Evolutionary conservation across 2,797 vertebrate species (phyloP).

Genomic region (Cottoperca gobio): DNA sequence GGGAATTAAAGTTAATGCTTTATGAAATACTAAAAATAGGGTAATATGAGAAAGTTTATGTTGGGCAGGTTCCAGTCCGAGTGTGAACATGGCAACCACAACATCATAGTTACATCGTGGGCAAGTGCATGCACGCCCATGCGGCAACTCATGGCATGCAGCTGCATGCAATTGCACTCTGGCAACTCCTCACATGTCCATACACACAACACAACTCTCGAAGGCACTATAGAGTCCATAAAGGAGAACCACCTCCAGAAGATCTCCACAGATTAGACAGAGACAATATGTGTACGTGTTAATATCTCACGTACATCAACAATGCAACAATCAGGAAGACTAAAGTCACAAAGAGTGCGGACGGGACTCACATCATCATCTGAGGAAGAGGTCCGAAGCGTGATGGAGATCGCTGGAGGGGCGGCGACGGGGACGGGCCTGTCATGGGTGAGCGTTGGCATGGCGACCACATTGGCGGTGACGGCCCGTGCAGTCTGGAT

Average conservation of each 20-base stretch:
- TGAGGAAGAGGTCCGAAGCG: slow-evolving; percentile 67
- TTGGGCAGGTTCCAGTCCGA: slow-evolving; percentile 38
- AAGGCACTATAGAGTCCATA: slow-evolving; percentile 15
- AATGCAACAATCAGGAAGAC: background rate
- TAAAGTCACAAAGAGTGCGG: background rate
- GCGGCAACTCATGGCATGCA: slow-evolving; percentile 2
- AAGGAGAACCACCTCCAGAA: slow-evolving; percentile 30
- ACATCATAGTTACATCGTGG: slow-evolving; percentile 31
- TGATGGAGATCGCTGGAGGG: slow-evolving; percentile 65
- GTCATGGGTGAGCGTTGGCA: slow-evolving; percentile 82
- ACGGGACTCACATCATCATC: slow-evolving; percentile 91
- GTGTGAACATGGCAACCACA: slow-evolving; percentile 36
- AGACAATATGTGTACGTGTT: background rate
- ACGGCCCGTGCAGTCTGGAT: slow-evolving; percentile 87
- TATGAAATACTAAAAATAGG: slow-evolving; percentile 38
- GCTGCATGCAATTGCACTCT: slow-evolving; percentile 9
- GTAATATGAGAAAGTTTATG: slow-evolving; percentile 35
- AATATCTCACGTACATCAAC: background rate
- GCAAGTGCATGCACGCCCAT: slow-evolving; percentile 21
- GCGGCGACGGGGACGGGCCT: slow-evolving; percentile 64
- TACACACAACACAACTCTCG: slow-evolving; percentile 10
- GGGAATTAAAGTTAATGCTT: slow-evolving; percentile 51
- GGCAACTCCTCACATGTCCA: slow-evolving; percentile 21
- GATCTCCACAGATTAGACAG: slow-evolving; percentile 1
- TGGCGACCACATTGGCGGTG: slow-evolving; percentile 78